A percentile compares a stretch with the other conserved stretches of the same genome.
phyloP scores from a whole-genome alignment of 1,140 invertebrate species.

The Leptoteleia sp. region DNA sequence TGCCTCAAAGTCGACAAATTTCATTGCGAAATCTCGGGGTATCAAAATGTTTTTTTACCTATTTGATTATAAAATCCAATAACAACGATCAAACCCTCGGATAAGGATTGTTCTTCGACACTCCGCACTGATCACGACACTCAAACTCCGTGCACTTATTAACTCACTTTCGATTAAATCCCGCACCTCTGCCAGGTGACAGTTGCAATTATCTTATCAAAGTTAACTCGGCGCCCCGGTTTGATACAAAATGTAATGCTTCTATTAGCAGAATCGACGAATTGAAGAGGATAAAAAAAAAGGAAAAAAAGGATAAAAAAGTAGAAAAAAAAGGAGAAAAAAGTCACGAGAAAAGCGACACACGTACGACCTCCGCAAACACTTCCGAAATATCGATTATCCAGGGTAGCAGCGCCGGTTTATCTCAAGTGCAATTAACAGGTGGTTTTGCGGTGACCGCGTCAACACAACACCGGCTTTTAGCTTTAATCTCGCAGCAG shows the following conservation, averaged over 20 bases:
- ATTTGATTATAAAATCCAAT: constrained; percentile 83
- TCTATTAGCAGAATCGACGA: too few relatives aligned
- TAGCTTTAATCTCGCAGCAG: constrained; percentile 14
- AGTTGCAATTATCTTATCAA: constrained; percentile 29
- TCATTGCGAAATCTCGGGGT: too few relatives aligned
- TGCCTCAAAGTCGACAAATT: too few relatives aligned
- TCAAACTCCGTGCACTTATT: constrained; percentile 22
- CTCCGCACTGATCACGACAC: constrained; percentile 32
- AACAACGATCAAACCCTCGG: constrained; percentile 98
- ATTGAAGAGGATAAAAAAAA: too few relatives aligned
- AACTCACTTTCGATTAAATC: constrained; percentile 21
- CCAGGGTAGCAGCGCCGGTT: constrained; percentile 20
- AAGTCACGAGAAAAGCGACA: background rate
- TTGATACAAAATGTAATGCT: too few relatives aligned
- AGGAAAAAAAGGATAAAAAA: constrained; percentile 3
- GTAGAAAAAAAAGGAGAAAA: background rate
- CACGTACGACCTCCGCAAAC: constrained; percentile 8
- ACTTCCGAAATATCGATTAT: constrained; percentile 53
- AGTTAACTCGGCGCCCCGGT: too few relatives aligned
- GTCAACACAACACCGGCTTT: constrained; percentile 36
- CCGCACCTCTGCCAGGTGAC: constrained; percentile 6
- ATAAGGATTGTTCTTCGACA: constrained; percentile 98
- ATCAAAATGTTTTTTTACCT: constrained; percentile 20
- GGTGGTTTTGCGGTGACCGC: constrained; percentile 51
- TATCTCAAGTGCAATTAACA: constrained; percentile 55